Percentiles rank a stretch among this genome's conserved stretches.
Evolutionary conservation across 2,888 invertebrate species (phyloP).

Genomic region (Limnephilus auricula): DNA sequence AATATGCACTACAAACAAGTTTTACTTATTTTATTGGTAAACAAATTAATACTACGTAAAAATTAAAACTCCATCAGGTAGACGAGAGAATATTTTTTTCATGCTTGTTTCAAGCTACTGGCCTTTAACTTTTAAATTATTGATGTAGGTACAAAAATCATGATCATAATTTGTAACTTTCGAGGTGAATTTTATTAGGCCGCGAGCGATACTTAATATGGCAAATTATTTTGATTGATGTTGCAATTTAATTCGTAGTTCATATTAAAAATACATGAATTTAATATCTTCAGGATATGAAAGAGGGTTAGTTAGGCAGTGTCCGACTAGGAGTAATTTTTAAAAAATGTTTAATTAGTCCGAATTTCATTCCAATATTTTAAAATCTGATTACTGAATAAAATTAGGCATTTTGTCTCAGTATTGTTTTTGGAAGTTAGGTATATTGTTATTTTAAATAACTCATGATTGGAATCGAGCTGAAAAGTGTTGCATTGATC

Average conservation of each 20-base stretch:
- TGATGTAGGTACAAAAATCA: not conserved
- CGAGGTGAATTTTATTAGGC: not conserved
- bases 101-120: not conserved
- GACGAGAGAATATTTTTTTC: not conserved
- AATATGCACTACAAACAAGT: too few species aligned
- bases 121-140: not conserved
- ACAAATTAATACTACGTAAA: not conserved
- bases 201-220: not conserved
- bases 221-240: conserved; percentile 43
- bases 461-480: too few species aligned
- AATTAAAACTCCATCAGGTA: too few species aligned
- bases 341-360: not conserved
- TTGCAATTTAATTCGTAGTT: conserved; percentile 29
- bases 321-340: not conserved
- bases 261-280: conserved; percentile 9
- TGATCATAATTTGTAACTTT: not conserved
- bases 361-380: too few species aligned
- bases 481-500: too few species aligned
- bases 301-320: not conserved
- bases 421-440: too few species aligned
- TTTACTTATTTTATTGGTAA: not conserved
- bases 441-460: too few species aligned
- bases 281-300: not conserved
- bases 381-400: too few species aligned
- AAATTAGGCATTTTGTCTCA: too few species aligned